phyloP scores from a whole-genome alignment of 2,888 invertebrate genomes.

The Microctonus brassicae region DNA sequence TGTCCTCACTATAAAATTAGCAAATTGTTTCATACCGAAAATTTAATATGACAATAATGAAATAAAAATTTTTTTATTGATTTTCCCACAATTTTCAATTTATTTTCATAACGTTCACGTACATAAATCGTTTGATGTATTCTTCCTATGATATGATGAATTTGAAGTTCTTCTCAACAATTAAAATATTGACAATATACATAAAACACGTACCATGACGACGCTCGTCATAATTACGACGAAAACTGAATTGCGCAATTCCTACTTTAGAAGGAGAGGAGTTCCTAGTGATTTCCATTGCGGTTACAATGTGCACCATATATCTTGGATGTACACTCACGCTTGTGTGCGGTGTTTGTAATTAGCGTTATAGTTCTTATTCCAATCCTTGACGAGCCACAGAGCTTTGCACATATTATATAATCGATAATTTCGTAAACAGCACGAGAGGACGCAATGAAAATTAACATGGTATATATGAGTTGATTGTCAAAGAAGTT shows the following conservation, averaged over 20 bases:
- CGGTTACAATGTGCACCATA: constrained; percentile 15
- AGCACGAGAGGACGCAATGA: constrained; percentile 35
- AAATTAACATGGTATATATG: constrained; percentile 37
- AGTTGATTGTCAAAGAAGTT: constrained; percentile 49
- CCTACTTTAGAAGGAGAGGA: not conserved
- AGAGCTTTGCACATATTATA: constrained; percentile 37
- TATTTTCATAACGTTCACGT: not conserved
- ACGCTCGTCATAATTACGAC: constrained; percentile 7
- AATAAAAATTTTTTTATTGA: too few species aligned
- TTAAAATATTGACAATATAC: not conserved
- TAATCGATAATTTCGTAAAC: constrained; percentile 50
- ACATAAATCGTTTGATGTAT: not conserved
- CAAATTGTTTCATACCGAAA: too few species aligned
- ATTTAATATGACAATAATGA: too few species aligned
- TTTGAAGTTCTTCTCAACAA: not conserved
- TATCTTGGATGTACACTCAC: not conserved
- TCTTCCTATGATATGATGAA: not conserved
- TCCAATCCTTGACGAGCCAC: constrained; percentile 26
- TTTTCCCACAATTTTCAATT: too few species aligned
- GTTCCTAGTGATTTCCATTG: constrained; percentile 12
- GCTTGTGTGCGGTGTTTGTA: constrained; percentile 15
- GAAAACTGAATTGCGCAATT: not conserved
- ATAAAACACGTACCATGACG: not conserved
- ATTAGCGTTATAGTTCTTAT: constrained; percentile 25
- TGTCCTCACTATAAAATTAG: too few species aligned